Percentiles rank a stretch among this genome's conserved stretches.
Conservation (phyloP, 2,113 vertebrate genomes). For the Hyaena hyaena region DNA sequence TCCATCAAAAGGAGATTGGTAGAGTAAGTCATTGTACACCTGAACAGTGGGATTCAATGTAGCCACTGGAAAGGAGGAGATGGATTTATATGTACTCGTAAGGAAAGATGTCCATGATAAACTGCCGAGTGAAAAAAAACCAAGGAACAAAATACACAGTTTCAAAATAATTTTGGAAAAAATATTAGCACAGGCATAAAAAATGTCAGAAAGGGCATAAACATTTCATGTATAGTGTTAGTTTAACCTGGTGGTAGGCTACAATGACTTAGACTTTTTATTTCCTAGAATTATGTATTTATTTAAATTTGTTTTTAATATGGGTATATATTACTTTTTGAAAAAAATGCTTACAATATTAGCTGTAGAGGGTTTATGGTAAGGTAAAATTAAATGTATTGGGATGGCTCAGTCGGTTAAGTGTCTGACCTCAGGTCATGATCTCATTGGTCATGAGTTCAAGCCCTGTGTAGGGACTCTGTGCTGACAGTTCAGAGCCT, state of each 20-base stretch:
- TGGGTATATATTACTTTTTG: not conserved
- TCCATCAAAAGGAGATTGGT: not conserved
- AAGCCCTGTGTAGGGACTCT: too few species aligned
- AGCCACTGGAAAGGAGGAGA: not conserved
- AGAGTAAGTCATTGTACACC: not conserved
- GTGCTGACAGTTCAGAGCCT: too few species aligned
- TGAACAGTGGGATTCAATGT: not conserved
- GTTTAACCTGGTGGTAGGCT: not conserved
- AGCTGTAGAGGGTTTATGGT: not conserved
- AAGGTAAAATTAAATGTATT: slow-evolving; percentile 51
- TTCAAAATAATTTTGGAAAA: slow-evolving; percentile 28
- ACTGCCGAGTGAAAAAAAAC: not conserved
- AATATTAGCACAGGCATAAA: not conserved
- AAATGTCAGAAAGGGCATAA: not conserved
- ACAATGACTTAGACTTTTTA: not conserved
- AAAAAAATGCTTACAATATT: slow-evolving; percentile 16
- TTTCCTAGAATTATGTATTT: not conserved
- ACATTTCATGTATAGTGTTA: not conserved
- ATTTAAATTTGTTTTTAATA: not conserved
- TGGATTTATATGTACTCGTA: not conserved
- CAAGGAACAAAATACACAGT: not conserved
- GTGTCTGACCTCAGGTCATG: too few species aligned
- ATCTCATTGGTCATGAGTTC: too few species aligned
- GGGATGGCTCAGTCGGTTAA: too few species aligned
- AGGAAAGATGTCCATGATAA: not conserved